Evolutionary conservation across 2,113 vertebrate species (phyloP), one percentile per base, ranked within the genome.

Genomic region (Prietella phreatophila): DNA sequence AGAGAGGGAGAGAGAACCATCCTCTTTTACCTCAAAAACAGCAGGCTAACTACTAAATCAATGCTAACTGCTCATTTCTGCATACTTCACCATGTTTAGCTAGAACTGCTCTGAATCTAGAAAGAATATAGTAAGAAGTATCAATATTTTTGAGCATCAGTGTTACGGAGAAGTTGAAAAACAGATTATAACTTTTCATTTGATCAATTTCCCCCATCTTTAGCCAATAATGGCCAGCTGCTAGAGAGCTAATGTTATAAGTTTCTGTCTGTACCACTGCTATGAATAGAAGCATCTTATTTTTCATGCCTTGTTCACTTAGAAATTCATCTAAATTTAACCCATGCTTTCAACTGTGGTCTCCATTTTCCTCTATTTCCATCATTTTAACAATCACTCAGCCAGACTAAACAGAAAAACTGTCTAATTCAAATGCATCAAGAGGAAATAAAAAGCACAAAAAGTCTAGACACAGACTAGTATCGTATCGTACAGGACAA

Each of bases 321-420:
- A 79, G 71, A 85, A 89, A 84, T 75, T 19, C 58, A 76, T 36
- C n/a, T 42, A 71, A 78, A 87, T 60, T 1, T 63, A 56, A 56
- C 78, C 20, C 13, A 20, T 69, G 60, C 55, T 56, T 85, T 73
- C 53, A 79, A 65, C 50, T 36, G 60, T 42, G 22, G 71, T 39
- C 60, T 89, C 69, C 33, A 63, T 53, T 39, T 81, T 83, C 69
- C 30, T 83, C 50, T 22, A 30, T 36, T 60, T 63, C 69, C 36
- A 71, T 60, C 71, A 83, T 67, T 1, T 60, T 71, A 13, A 84
- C 53, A 81, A 58, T 39, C 61, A 19, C n/a, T 85, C 82, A 82
- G 65, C 20, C 63, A 30, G 27, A 58, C 73, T 27, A 56, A 89
- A 79, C 39, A 67, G 30, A n/a, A 42, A 60, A 83, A 71, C 80